A percentile compares a stretch with the other conserved stretches of the same genome.
Evolutionary conservation across 2,113 vertebrate genomes (phyloP).

Genomic region (Salvelinus alpinus): DNA sequence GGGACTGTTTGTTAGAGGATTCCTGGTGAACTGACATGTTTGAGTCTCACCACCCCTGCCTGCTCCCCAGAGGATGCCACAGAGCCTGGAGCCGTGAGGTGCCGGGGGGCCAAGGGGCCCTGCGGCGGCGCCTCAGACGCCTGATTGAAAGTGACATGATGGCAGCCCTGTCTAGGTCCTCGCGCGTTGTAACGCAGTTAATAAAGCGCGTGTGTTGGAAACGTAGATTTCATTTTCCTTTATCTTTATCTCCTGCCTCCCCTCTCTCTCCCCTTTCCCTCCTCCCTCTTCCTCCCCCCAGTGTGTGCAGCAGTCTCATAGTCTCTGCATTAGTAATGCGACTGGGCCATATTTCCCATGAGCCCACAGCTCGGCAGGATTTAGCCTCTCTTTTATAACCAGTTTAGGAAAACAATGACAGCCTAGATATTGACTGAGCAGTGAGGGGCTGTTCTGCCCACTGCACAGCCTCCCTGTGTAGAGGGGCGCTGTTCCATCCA

Average conservation of each 20-base stretch:
- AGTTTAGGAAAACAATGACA: constrained; percentile 81
- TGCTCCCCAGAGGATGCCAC: constrained; percentile 6
- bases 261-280: constrained; percentile 31
- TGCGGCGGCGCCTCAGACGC: constrained; percentile 23
- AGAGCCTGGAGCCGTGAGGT: constrained; percentile 27
- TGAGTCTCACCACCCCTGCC: constrained; percentile 32
- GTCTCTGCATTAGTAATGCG: constrained; percentile 71
- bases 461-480: constrained; percentile 35
- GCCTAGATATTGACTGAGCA: constrained; percentile 70
- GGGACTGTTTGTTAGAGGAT: constrained; percentile 1
- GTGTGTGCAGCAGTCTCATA: constrained; percentile 48
- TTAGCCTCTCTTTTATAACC: constrained; percentile 76
- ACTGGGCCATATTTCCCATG: constrained; percentile 82
- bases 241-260: constrained; percentile 49
- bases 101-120: constrained; percentile 32
- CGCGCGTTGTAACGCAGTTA: constrained; percentile 26
- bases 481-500: constrained; percentile 27
- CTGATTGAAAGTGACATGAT: constrained; percentile 58
- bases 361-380: constrained; percentile 73
- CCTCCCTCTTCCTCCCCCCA: constrained; percentile 19
- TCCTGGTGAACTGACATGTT: constrained; percentile 28
- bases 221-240: constrained; percentile 71
- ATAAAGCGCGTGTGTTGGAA: constrained; percentile 32
- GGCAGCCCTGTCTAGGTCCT: constrained; percentile 29
- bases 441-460: constrained; percentile 54